Percentiles rank a stretch among this genome's conserved stretches.
These are phyloP conservation scores for Actenoides hombroni DNA, from an alignment of 2,113 vertebrate species.

Conservation along the genomic window DNA sequence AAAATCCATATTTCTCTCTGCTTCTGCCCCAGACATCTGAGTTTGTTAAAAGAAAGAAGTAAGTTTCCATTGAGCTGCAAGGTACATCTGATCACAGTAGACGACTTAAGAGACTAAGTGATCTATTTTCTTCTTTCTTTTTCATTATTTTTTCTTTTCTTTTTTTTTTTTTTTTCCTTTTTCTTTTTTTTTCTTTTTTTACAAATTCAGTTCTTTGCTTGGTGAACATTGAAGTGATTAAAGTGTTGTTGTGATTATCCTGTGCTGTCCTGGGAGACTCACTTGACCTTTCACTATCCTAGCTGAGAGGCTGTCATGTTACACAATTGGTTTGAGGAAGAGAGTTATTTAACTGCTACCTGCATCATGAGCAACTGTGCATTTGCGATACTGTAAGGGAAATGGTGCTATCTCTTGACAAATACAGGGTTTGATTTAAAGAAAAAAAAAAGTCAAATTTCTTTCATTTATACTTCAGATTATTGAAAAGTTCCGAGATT, in stretches of 20 bases:
- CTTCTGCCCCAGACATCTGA: background rate
- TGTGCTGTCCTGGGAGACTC: background rate
- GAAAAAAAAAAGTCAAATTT: background rate
- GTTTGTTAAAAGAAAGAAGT: background rate
- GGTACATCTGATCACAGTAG: background rate
- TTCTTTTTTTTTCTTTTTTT: too few species aligned
- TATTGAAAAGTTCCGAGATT: background rate
- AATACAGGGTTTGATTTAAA: background rate
- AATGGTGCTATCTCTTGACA: background rate
- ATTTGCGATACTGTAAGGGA: background rate
- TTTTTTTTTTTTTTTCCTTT: too few species aligned
- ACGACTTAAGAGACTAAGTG: background rate
- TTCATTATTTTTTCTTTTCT: background rate
- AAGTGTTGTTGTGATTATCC: background rate
- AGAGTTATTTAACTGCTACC: background rate
- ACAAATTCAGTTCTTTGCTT: background rate
- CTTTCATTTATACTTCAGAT: background rate
- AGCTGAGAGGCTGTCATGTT: background rate
- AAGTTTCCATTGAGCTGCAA: background rate
- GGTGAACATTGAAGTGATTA: background rate
- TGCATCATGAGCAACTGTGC: background rate
- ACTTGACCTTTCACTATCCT: background rate
- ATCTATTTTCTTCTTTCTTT: background rate
- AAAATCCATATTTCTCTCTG: background rate
- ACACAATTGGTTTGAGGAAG: background rate